A percentile compares a stretch with the other conserved stretches of the same genome.
phyloP scores from a whole-genome alignment of 2,888 invertebrate species.

The Spisula solida region DNA sequence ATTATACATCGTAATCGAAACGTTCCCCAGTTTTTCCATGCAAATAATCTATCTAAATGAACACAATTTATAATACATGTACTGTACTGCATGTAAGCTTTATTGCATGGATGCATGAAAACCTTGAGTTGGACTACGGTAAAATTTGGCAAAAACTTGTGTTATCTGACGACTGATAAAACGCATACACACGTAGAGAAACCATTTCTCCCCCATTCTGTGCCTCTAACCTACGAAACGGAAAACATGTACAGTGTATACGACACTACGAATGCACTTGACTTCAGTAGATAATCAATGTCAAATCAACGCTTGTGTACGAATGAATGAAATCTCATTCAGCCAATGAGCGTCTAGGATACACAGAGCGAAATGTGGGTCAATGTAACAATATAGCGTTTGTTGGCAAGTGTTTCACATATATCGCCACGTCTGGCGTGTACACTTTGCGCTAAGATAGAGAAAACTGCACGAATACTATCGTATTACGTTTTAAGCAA shows the following conservation, averaged over 20 bases:
- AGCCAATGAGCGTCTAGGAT: constrained; percentile 48
- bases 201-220: not conserved
- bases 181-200: not conserved
- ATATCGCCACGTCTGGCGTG: not conserved
- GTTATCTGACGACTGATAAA: too few relatives aligned
- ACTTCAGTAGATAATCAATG: constrained; percentile 56
- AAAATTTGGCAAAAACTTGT: too few relatives aligned
- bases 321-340: constrained; percentile 51
- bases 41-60: too few relatives aligned
- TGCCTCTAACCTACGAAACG: constrained; percentile 27
- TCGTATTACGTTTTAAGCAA: not conserved
- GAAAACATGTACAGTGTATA: constrained; percentile 50
- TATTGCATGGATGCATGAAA: too few relatives aligned
- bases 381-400: constrained; percentile 38
- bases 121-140: too few relatives aligned
- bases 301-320: constrained; percentile 58
- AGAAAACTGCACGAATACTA: constrained; percentile 4
- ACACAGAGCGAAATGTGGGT: constrained; percentile 43
- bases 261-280: constrained; percentile 57
- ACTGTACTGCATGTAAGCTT: too few relatives aligned
- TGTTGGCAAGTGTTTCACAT: constrained; percentile 15
- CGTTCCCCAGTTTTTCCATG: too few relatives aligned
- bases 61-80: too few relatives aligned
- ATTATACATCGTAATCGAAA: too few relatives aligned
- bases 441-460: not conserved